Conservation (phyloP, 2,888 invertebrate species). For the Metalampra italica region DNA sequence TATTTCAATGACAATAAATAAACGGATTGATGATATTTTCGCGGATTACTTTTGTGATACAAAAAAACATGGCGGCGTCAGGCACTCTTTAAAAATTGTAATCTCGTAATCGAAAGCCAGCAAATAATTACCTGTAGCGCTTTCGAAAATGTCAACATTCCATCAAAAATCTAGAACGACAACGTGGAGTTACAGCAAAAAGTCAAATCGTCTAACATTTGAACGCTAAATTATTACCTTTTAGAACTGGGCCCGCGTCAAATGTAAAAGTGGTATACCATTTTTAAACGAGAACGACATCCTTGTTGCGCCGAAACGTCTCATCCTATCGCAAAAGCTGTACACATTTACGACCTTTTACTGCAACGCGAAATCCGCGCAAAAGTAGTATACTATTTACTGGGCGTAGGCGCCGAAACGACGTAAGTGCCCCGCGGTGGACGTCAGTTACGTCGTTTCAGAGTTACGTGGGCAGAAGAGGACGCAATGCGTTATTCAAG, state of each 20-base stretch:
- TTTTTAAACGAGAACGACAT: slow-evolving; percentile 47
- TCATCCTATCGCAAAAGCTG: slow-evolving; percentile 31
- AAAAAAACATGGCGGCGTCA: too few species aligned
- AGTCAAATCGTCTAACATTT: background rate
- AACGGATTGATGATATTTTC: too few species aligned
- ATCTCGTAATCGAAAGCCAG: slow-evolving; percentile 38
- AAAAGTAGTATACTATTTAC: slow-evolving; percentile 66
- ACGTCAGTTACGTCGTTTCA: slow-evolving; percentile 18
- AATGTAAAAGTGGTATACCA: slow-evolving; percentile 56
- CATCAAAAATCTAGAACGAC: slow-evolving; percentile 12
- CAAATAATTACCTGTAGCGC: slow-evolving; percentile 24
- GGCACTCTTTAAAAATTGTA: slow-evolving; percentile 30
- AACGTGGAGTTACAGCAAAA: background rate
- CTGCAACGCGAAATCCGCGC: slow-evolving; percentile 15
- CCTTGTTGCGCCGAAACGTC: slow-evolving; percentile 26
- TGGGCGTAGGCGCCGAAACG: slow-evolving; percentile 25
- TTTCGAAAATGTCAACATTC: slow-evolving; percentile 32
- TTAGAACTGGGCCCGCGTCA: slow-evolving; percentile 6
- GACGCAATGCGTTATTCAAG: slow-evolving; percentile 22
- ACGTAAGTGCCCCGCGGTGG: slow-evolving; percentile 23
- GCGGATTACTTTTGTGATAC: too few species aligned
- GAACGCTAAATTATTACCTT: slow-evolving; percentile 16
- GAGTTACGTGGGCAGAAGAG: slow-evolving; percentile 3
- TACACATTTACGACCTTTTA: slow-evolving; percentile 35
- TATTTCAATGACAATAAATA: too few species aligned